Conservation (phyloP, 1,140 invertebrate genomes). For the Lanistes nyassanus region DNA sequence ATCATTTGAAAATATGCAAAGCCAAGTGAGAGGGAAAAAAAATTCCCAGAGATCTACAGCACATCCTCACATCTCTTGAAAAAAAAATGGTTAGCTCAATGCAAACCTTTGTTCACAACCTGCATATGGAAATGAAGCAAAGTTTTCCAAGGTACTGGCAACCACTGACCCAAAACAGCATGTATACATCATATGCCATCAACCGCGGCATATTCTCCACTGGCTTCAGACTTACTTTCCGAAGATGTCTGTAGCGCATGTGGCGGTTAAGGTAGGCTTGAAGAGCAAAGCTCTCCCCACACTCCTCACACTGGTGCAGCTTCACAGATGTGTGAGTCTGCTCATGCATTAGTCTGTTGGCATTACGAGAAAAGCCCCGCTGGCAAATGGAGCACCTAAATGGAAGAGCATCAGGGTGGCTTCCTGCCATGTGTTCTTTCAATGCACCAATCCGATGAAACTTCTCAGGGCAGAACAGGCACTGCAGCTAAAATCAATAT, state of each 20-base stretch:
- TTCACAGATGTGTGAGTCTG: constrained; percentile 17
- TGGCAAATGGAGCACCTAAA: constrained; percentile 16
- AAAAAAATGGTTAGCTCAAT: too few relatives aligned
- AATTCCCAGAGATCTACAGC: too few relatives aligned
- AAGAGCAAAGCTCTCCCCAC: constrained; percentile 19
- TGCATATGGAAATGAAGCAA: too few relatives aligned
- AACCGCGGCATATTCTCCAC: too few relatives aligned
- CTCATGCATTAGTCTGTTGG: constrained; percentile 9
- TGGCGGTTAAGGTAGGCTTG: constrained; percentile 19
- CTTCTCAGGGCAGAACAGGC: constrained; percentile 14
- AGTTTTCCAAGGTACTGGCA: too few relatives aligned
- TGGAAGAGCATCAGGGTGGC: constrained; percentile 16
- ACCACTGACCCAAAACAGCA: too few relatives aligned
- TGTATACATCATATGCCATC: too few relatives aligned
- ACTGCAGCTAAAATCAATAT: constrained; percentile 15
- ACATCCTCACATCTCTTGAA: too few relatives aligned
- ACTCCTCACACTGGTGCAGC: constrained; percentile 6
- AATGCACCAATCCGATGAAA: constrained; percentile 15
- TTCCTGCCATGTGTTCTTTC: constrained; percentile 18
- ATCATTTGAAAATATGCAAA: too few relatives aligned
- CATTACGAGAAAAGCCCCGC: constrained; percentile 18
- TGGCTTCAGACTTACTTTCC: background rate
- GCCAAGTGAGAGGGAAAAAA: too few relatives aligned
- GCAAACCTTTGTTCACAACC: too few relatives aligned
- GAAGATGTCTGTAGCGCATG: constrained; percentile 19